Percentiles rank a stretch among this genome's conserved stretches.
Evolutionary conservation across 2,888 invertebrate species (phyloP).

Genomic region (Trichogramma dendrolimi): DNA sequence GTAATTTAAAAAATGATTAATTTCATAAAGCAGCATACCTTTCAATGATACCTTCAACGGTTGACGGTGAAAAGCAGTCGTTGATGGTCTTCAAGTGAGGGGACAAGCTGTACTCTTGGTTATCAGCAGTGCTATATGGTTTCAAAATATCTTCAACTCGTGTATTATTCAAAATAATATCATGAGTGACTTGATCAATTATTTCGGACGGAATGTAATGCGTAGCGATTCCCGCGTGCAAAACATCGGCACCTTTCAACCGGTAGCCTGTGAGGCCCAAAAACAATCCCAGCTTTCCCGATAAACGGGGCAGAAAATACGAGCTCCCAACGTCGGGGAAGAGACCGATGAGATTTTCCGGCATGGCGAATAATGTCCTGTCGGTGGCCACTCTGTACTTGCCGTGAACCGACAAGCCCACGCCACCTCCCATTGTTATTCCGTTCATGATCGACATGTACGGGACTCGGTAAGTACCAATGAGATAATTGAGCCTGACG

Average conservation of each 20-base stretch:
- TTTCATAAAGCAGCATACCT: constrained; percentile 31
- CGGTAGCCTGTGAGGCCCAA: constrained; percentile 84
- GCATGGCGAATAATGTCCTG: constrained; percentile 94
- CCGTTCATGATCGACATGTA: constrained; percentile 91
- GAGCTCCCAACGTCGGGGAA: constrained; percentile 97
- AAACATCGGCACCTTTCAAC: constrained; percentile 73
- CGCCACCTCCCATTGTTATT: constrained; percentile 97
- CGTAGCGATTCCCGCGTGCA: constrained; percentile 87
- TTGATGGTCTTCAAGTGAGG: constrained; percentile 72
- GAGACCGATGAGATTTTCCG: constrained; percentile 95
- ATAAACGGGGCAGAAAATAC: constrained; percentile 81
- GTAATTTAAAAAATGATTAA: neutral
- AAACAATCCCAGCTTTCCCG: constrained; percentile 81
- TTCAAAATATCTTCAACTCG: constrained; percentile 60
- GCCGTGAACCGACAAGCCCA: constrained; percentile 92
- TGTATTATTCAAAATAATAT: constrained; percentile 57
- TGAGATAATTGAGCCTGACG: constrained; percentile 75
- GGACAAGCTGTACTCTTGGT: constrained; percentile 65
- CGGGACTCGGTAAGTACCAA: constrained; percentile 83
- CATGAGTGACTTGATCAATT: constrained; percentile 62
- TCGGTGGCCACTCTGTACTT: constrained; percentile 91
- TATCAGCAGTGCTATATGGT: constrained; percentile 55
- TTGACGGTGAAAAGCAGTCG: constrained; percentile 68
- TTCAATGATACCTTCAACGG: constrained; percentile 75
- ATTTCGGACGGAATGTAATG: constrained; percentile 72